Conservation (phyloP, 2,797 vertebrate species). For the Clarias platycephalus region DNA sequence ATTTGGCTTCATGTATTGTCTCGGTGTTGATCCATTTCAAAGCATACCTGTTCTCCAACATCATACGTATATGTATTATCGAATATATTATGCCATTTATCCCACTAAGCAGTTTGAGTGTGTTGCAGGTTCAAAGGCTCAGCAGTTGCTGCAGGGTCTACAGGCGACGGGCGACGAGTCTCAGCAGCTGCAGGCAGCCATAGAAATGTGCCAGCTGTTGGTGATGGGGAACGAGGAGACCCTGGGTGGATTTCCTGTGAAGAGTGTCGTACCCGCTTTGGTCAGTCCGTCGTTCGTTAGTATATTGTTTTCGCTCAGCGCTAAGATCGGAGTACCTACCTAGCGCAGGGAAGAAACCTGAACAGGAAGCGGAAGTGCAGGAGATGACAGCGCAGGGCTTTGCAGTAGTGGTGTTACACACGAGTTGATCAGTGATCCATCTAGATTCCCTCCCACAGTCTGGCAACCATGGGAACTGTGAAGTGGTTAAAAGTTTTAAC, state of each 20-base stretch:
- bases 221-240: conserved; percentile 99
- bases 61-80: background rate
- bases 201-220: conserved; percentile 98
- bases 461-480: too few species aligned
- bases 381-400: background rate
- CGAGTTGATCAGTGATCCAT: too few species aligned
- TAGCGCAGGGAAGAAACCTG: background rate
- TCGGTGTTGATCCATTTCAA: background rate
- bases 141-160: conserved; percentile 95
- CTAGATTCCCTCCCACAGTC: too few species aligned
- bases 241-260: conserved; percentile 96
- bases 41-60: background rate
- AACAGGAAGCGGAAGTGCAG: background rate
- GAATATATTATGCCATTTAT: background rate
- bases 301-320: background rate
- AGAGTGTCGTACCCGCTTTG: conserved; percentile 97
- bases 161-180: conserved; percentile 97
- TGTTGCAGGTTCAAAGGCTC: conserved; percentile 89
- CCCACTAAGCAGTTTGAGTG: background rate
- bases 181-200: conserved; percentile 97
- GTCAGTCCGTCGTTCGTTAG: conserved; percentile 63
- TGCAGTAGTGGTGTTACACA: background rate
- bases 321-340: background rate
- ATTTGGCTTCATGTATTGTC: background rate
- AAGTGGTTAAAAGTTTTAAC: too few species aligned